Conservation (phyloP, 1,140 invertebrate species). For the Polyergus mexicanus region DNA sequence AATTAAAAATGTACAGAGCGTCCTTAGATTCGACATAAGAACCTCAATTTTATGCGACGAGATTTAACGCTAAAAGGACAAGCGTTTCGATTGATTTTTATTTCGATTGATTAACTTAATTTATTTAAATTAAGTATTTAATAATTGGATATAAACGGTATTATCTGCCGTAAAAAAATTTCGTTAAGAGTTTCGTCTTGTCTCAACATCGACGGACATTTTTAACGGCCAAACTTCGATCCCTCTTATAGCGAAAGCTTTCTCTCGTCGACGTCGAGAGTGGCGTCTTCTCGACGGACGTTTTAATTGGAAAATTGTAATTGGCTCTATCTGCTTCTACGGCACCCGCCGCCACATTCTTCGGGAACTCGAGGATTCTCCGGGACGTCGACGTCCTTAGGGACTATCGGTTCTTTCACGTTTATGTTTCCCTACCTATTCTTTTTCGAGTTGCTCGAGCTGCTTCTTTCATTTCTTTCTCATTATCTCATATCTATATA, state of each 20-base stretch:
- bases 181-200: constrained; percentile 28
- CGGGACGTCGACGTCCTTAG: constrained; percentile 57
- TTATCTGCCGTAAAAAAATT: constrained; percentile 29
- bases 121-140: background rate
- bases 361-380: constrained; percentile 57
- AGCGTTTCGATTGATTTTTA: background rate
- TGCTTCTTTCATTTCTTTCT: constrained; percentile 22
- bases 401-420: constrained; percentile 44
- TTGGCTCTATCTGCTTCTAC: constrained; percentile 72
- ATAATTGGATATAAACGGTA: background rate
- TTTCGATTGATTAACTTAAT: background rate
- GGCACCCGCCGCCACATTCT: constrained; percentile 35
- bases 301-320: constrained; percentile 81
- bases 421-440: constrained; percentile 34
- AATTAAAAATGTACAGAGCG: background rate
- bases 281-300: constrained; percentile 68
- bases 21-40: background rate
- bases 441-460: background rate
- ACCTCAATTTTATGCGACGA: background rate
- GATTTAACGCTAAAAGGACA: background rate
- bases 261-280: constrained; percentile 48
- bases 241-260: constrained; percentile 33
- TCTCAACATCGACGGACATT: background rate
- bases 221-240: constrained; percentile 62
- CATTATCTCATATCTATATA: constrained; percentile 18